phyloP scores from a whole-genome alignment of 1,140 invertebrate genomes.

The Potamilus streckersoni region DNA sequence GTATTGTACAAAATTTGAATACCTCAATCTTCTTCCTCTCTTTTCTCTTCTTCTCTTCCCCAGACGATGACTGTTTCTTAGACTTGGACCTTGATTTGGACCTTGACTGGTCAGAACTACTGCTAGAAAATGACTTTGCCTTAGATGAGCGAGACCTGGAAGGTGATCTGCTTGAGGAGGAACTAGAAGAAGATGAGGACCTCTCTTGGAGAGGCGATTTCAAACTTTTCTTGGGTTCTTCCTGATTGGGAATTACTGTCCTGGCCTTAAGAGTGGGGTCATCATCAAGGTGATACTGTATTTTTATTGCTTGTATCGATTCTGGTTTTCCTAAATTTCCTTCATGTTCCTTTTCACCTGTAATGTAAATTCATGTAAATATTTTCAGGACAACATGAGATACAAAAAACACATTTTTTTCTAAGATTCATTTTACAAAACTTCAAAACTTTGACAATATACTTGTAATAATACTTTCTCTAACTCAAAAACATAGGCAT shows the following conservation, averaged over 20 bases:
- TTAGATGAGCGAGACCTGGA: too few species aligned
- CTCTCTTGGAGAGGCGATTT: slow-evolving; percentile 22
- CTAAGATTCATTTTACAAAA: background rate
- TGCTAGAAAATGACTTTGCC: too few species aligned
- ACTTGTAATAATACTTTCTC: background rate
- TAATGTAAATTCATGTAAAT: background rate
- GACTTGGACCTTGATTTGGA: slow-evolving; percentile 13
- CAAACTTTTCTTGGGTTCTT: slow-evolving; percentile 17
- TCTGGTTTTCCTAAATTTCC: slow-evolving; percentile 13
- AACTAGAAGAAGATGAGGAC: slow-evolving; percentile 18
- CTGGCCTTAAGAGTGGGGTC: slow-evolving; percentile 28
- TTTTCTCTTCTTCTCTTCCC: slow-evolving; percentile 24
- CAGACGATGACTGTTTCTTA: slow-evolving; percentile 5
- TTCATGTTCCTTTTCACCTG: background rate
- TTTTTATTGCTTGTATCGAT: slow-evolving; percentile 21
- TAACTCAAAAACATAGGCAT: background rate
- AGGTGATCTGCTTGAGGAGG: background rate
- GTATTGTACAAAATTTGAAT: background rate
- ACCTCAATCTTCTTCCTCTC: slow-evolving; percentile 34
- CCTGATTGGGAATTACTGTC: slow-evolving; percentile 17
- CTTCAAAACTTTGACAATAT: background rate
- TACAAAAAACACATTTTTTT: background rate
- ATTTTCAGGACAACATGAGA: background rate
- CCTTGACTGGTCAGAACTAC: slow-evolving; percentile 4
- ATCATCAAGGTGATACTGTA: slow-evolving; percentile 29